A percentile compares a stretch with the other conserved stretches of the same genome.
These are phyloP conservation scores for Lasiurus cinereus DNA, from an alignment of 2,113 vertebrate genomes.

Conservation along the genomic window DNA sequence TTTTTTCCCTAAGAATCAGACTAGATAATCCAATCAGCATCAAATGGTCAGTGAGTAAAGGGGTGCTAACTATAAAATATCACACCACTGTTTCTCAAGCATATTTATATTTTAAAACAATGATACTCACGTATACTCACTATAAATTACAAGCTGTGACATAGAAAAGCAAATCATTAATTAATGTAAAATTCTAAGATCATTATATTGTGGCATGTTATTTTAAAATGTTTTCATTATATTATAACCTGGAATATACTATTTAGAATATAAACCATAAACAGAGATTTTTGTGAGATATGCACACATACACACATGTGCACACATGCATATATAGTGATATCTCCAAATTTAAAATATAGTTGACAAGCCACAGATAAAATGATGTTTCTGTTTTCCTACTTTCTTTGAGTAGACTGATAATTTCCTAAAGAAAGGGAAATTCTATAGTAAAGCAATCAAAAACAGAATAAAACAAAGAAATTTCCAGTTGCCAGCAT, in stretches of 20 bases:
- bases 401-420: neutral
- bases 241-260: neutral
- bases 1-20: neutral
- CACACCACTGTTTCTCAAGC: neutral
- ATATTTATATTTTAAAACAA: neutral
- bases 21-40: neutral
- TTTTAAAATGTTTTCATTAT: neutral
- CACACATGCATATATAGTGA: neutral
- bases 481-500: neutral
- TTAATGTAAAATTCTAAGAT: neutral
- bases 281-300: neutral
- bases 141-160: neutral
- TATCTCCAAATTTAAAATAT: neutral
- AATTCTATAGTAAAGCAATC: neutral
- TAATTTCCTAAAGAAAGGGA: neutral
- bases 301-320: neutral
- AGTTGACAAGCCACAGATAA: neutral
- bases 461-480: neutral
- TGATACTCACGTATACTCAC: neutral
- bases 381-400: neutral
- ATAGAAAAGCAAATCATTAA: neutral
- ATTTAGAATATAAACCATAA: neutral
- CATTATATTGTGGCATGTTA: neutral
- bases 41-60: neutral
- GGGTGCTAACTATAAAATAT: neutral